phyloP scores from a whole-genome alignment of 2,888 invertebrate species.

The Drosophila phalerata region DNA sequence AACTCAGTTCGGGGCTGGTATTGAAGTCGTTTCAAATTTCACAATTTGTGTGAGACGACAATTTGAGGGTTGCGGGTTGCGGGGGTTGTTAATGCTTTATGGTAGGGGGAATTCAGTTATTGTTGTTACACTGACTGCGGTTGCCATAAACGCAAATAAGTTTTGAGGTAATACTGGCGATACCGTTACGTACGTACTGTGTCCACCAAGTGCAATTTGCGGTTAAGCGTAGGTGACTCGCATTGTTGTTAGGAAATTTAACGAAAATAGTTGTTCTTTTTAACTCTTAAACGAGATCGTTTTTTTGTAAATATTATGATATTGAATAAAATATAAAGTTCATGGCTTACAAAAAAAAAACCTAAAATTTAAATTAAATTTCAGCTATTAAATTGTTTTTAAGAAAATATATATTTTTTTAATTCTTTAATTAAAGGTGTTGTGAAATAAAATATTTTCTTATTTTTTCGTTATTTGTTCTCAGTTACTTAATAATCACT shows the following conservation, averaged over 20 bases:
- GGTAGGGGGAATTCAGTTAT: constrained; percentile 32
- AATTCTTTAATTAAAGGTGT: no score
- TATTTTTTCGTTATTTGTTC: no score
- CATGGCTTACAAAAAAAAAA: no score
- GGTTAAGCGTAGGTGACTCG: constrained; percentile 36
- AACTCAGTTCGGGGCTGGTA: constrained; percentile 40
- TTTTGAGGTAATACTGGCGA: constrained; percentile 39
- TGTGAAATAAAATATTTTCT: no score
- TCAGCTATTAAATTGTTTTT: no score
- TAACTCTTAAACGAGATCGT: no score
- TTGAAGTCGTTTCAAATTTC: constrained; percentile 73
- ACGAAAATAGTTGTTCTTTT: neutral
- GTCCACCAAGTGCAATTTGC: constrained; percentile 54
- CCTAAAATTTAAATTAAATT: no score
- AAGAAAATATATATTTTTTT: no score
- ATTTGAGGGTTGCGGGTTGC: neutral
- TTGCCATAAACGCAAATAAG: constrained; percentile 49
- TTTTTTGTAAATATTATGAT: no score
- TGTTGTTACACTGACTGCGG: constrained; percentile 60
- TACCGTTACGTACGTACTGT: constrained; percentile 56
- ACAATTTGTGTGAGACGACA: constrained; percentile 16
- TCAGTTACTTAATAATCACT: no score
- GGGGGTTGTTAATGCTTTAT: constrained; percentile 24
- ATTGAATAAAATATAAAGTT: no score
- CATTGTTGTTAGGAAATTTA: constrained; percentile 8